These are phyloP conservation scores for Pachliopta kotzebuea DNA, from an alignment of 2,888 invertebrate species.

Conservation along the genomic window DNA sequence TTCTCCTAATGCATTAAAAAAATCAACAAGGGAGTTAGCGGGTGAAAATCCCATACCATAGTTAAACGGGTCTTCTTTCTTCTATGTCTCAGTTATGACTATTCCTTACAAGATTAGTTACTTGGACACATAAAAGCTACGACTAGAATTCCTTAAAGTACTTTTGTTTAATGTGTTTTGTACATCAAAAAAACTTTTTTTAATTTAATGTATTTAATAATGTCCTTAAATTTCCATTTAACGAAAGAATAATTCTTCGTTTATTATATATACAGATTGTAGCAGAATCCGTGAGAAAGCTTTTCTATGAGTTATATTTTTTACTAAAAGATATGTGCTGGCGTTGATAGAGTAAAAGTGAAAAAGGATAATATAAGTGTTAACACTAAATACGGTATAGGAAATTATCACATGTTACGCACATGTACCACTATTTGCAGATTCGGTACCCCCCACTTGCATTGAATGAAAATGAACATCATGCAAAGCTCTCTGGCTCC, in stretches of 20 bases:
- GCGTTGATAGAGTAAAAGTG: slow-evolving; percentile 52
- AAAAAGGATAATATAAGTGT: slow-evolving; percentile 48
- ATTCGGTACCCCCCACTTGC: slow-evolving; percentile 51
- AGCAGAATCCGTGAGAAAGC: slow-evolving; percentile 28
- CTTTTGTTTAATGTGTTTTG: no score
- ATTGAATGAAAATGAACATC: slow-evolving; percentile 59
- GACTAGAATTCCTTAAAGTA: neutral
- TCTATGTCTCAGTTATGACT: no score
- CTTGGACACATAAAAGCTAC: neutral
- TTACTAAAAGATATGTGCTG: slow-evolving; percentile 52
- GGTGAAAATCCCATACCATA: no score
- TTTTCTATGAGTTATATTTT: slow-evolving; percentile 66
- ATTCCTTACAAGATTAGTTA: no score
- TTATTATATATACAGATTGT: neutral
- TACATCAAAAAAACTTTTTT: no score
- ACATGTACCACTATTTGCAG: slow-evolving; percentile 51
- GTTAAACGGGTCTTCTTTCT: no score
- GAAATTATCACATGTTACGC: no score
- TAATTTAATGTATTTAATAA: no score
- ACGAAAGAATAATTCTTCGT: no score
- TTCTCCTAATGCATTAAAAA: no score
- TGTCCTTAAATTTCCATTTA: no score
- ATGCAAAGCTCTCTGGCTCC: slow-evolving; percentile 49
- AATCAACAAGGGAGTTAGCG: no score
- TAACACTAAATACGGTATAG: slow-evolving; percentile 46